Percentiles rank a stretch among this genome's conserved stretches.
Conservation (phyloP, 2,113 vertebrate species). For the Festucalex cinctus region DNA sequence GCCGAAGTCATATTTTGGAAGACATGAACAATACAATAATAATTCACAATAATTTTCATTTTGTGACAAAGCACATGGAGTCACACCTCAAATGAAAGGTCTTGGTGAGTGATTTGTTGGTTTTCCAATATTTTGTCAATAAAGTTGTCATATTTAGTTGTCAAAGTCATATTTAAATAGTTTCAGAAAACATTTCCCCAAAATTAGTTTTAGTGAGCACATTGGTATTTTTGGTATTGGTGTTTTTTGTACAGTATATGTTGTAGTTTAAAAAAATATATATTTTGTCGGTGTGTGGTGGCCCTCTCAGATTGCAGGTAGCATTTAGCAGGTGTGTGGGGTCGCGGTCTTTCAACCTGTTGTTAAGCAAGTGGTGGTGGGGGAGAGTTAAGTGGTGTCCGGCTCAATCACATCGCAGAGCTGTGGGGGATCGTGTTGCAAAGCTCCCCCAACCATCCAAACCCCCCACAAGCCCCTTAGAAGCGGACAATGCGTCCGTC, state of each 20-base stretch:
- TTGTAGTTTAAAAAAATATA: too few relatives aligned
- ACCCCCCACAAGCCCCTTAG: conserved; percentile 63
- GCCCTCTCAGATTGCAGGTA: conserved; percentile 66
- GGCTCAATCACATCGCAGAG: conserved; percentile 29
- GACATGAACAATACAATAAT: too few relatives aligned
- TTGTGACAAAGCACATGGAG: neutral
- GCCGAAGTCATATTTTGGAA: neutral
- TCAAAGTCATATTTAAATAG: neutral
- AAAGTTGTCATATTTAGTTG: neutral
- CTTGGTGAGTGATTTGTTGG: neutral
- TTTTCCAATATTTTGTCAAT: neutral
- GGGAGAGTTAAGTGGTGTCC: conserved; percentile 58
- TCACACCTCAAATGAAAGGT: neutral
- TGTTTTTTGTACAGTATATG: too few relatives aligned
- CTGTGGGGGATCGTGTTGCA: conserved; percentile 55
- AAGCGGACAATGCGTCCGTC: conserved; percentile 43
- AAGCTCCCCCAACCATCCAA: neutral
- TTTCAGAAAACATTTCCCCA: neutral
- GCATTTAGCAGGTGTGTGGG: conserved; percentile 67
- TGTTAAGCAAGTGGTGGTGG: conserved; percentile 39
- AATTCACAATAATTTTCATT: too few relatives aligned
- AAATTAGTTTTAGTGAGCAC: too few relatives aligned
- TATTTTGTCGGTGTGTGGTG: neutral
- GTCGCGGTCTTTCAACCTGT: conserved; percentile 62
- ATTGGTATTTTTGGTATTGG: too few relatives aligned